Evolutionary conservation across 2,113 vertebrate species (phyloP), one percentile per base, ranked within the genome.

Genomic region (Tympanuchus pallidicinctus): DNA sequence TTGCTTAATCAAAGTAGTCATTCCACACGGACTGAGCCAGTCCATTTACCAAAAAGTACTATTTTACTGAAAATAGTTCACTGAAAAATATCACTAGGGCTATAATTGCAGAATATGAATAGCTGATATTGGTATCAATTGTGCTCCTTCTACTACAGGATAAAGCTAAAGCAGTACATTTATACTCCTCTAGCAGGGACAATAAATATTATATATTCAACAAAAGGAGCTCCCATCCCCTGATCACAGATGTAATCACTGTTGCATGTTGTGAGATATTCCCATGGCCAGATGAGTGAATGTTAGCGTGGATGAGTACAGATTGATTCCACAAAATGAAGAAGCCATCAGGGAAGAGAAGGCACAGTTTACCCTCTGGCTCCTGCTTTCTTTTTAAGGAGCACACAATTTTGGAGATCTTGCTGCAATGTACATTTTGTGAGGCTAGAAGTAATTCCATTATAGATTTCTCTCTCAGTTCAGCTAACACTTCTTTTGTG

Each of bases 391-490:
- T 74, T 86, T 92, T 77, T 50, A 89, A 80, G 43, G 28, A 45
- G 22, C 32, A 60, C 6, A 0, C 11, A 79, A n/a, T 92, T 85
- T 9, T 40, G 32, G 16, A 4, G 38, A 60, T 64, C 67, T 77
- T 78, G 25, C 52, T 88, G 67, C 22, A 12, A 28, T 78, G 65
- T 25, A 79, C 43, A 65, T 77, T 91, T 86, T 82, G 32, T 54
- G 87, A 88, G 75, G 50, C 75, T 89, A 47, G 54, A 95, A 93
- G 50, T 34, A 94, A 91, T 82, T 89, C 78, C 36, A 74, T 83
- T 96, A 93, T 11, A 89, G 91, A 95, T 94, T 95, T 95, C 34
- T 93, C 86, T 93, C 66, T 78, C 81, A 77, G 63, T 88, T 72
- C 86, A 64, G 15, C 65, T 91, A 93, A 92, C 34, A 10, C 30